Base-by-base conservation (phyloP, 1,140 invertebrate species). In the Xylocopa sonorina region DNA sequence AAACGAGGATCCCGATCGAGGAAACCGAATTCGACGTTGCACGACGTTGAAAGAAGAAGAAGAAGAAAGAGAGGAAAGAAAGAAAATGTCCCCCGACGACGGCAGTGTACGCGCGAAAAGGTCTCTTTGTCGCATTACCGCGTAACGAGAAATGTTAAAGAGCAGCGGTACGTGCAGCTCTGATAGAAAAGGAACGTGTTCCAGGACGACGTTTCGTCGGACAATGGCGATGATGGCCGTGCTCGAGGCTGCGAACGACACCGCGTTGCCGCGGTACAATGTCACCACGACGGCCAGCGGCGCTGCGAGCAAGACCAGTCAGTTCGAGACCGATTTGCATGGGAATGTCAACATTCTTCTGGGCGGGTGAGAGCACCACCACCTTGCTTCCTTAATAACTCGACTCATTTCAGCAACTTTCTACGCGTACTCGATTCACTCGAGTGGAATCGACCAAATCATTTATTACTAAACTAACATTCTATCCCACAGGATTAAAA, bases 341-440 rank as follows among this genome's bases (percentile, higher is more conserved):
- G 94, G 94, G 81, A 94, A 94, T 81, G 94, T 95, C 77, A 95
- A 95, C 88, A 92, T 95, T 69, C 91, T 95, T 81, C 92, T 95
- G 63, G 94, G 94, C 91, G 94, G 94, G 95, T 95, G 89, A 93
- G 92, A n/a, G n/a, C n/a, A n/a, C n/a, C n/a, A n/a, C n/a, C n/a
- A n/a, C n/a, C n/a, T n/a, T n/a, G n/a, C n/a, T n/a, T n/a, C n/a
- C n/a, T n/a, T n/a, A n/a, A n/a, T n/a, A n/a, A n/a, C n/a, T n/a
- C n/a, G n/a, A n/a, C n/a, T n/a, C n/a, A n/a, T 63, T 43, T 63
- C 24, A 10, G n/a, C 7, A 5, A 29, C 18, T 48, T 48, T 48
- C 27, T 48, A 48, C n/a, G 60, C 24, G 58, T 12, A 21, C 38
- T 16, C 32, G 58, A 62, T 62, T 62, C 38, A 62, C 2, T 38